Base-by-base conservation (phyloP, 2,888 invertebrate genomes). In the Latheticus oryzae region DNA sequence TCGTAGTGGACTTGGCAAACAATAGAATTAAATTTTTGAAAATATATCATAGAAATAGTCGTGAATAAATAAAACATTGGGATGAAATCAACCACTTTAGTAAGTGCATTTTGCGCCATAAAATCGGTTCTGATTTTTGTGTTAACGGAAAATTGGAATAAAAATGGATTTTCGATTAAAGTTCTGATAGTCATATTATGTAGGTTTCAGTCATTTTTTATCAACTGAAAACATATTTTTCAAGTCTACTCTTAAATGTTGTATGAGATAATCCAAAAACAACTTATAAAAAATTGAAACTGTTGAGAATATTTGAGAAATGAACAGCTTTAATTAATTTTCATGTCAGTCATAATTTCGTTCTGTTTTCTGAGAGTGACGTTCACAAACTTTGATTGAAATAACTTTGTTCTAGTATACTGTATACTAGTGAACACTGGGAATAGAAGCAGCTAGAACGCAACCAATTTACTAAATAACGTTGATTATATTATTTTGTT, bases 1-100 rank as follows among this genome's bases (percentile, higher is more conserved):
- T 56, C 64, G 62, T 57, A 67, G 64, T 59, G 62, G 58, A 63
- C 62, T 61, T 63, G 64, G 65, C 64, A 63, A 67, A 65, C 67
- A 67, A 63, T 64, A 54, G 61, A 65, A 67, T 65, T 65, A 64
- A 62, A 65, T 63, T 65, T 65, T 61, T 57, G 42, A 37, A 45
- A 48, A 52, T 67, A 64, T 65, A 65, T 67, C 65, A 65, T 61
- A 55, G 33, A 54, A 61, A 65, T 35, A 7, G 38, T 23, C 40
- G 8, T 55, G 38, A 37, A 51, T 50, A 38, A 38, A 50, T 38
- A 51, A 51, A 9, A 28, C 12, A 28, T 28, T 5, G 11, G 9
- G 9, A 12, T 3, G 11, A 12, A 28, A 8, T 28, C 28, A 28
- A 28, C n/a, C n/a, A n/a, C n/a, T n/a, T n/a, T n/a, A n/a, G n/a